Conservation (phyloP, 2,888 invertebrate species). For the Lasioglossum marginatum region DNA sequence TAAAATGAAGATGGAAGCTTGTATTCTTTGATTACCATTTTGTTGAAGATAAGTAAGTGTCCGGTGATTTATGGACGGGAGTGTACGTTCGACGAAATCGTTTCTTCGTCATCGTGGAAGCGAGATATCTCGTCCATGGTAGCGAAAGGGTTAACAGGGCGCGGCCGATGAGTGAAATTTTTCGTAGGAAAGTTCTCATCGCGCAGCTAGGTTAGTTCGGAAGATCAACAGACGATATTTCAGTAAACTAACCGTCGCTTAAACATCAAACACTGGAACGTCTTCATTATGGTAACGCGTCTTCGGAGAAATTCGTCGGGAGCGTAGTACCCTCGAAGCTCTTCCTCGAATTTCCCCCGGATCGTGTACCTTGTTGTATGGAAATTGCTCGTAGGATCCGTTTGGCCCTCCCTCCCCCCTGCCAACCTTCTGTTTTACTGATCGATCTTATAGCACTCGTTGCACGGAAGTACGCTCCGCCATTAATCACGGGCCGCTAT, state of each 20-base stretch:
- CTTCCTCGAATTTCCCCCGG: slow-evolving; percentile 30
- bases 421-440: slow-evolving; percentile 34
- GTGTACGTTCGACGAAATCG: no score
- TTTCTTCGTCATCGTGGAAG: no score
- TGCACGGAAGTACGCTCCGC: slow-evolving; percentile 54
- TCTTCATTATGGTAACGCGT: slow-evolving; percentile 37
- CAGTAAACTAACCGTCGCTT: slow-evolving; percentile 18
- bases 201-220: background rate
- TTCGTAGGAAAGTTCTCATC: background rate
- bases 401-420: slow-evolving; percentile 30
- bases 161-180: background rate
- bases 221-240: slow-evolving; percentile 36
- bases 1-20: no score
- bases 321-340: slow-evolving; percentile 18
- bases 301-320: slow-evolving; percentile 10
- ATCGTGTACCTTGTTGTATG: slow-evolving; percentile 41
- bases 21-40: no score
- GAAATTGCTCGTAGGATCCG: slow-evolving; percentile 48
- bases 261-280: slow-evolving; percentile 23
- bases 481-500: slow-evolving; percentile 76
- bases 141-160: background rate
- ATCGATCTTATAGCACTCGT: slow-evolving; percentile 67
- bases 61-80: no score
- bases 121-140: no score
- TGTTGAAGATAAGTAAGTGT: no score